Evolutionary conservation across 64 coral and sea anemone genomes (phyloP).

Genomic region (Stylophora pistillata): DNA sequence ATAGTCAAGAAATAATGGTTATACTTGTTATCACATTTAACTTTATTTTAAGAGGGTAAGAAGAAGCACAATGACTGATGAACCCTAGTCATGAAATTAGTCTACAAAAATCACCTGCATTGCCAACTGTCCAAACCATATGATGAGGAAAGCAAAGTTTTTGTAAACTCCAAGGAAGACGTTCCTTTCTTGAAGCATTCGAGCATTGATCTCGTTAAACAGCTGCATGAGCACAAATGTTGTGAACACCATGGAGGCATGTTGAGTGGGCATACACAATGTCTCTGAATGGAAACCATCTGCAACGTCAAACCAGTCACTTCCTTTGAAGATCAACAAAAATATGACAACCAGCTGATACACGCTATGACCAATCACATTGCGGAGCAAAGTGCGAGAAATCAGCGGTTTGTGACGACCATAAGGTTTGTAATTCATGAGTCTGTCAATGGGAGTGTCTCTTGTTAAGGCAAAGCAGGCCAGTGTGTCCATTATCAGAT

Average conservation of each 20-base stretch:
- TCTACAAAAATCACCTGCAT: conserved; percentile 66
- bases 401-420: conserved; percentile 94
- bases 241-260: conserved; percentile 91
- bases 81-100: neutral
- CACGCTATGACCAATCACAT: conserved; percentile 82
- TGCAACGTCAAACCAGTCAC: conserved; percentile 72
- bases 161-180: conserved; percentile 83
- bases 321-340: conserved; percentile 79
- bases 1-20: too few relatives aligned
- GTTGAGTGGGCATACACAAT: conserved; percentile 74
- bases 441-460: conserved; percentile 86
- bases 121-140: conserved; percentile 75
- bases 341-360: conserved; percentile 82
- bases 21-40: too few relatives aligned
- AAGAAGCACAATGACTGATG: neutral
- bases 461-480: conserved; percentile 92
- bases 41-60: too few relatives aligned
- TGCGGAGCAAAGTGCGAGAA: conserved; percentile 84
- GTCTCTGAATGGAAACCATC: conserved; percentile 77
- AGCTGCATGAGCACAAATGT: conserved; percentile 98
- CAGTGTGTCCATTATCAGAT: conserved; percentile 97
- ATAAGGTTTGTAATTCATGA: conserved; percentile 84
- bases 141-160: conserved; percentile 75
- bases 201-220: conserved; percentile 96
- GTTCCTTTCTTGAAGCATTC: conserved; percentile 86